Conservation (phyloP, 2,113 vertebrate genomes). For the Dascyllus trimaculatus region DNA sequence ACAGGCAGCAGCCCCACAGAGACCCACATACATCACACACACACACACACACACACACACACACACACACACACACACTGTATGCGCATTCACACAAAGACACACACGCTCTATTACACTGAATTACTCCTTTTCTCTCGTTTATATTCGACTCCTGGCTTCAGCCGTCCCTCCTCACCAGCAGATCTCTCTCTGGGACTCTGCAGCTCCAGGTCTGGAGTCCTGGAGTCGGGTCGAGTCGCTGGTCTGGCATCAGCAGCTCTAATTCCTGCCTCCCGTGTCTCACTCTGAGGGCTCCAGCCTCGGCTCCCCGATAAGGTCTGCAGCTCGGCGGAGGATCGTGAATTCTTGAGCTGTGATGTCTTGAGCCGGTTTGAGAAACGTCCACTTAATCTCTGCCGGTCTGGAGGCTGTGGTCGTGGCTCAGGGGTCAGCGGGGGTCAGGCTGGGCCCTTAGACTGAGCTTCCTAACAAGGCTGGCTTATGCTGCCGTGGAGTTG, state of each 20-base stretch:
- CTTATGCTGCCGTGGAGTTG: too few species aligned
- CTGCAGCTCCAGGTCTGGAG: conserved; percentile 9
- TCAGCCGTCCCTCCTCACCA: conserved; percentile 26
- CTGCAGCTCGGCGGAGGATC: conserved; percentile 4
- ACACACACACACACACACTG: conserved; percentile 25
- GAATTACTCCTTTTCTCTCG: conserved; percentile 19
- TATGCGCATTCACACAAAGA: conserved; percentile 15
- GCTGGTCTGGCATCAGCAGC: conserved; percentile 77
- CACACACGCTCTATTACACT: conserved; percentile 8
- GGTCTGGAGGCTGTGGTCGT: neutral
- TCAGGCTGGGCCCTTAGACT: too few species aligned
- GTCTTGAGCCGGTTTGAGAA: conserved; percentile 11
- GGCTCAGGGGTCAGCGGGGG: too few species aligned
- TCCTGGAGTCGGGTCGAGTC: conserved; percentile 33
- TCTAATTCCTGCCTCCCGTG: conserved; percentile 72
- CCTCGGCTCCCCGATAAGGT: conserved; percentile 70
- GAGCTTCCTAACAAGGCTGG: too few species aligned
- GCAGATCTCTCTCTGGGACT: conserved; percentile 17
- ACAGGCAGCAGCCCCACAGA: conserved; percentile 87
- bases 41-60: conserved; percentile 35
- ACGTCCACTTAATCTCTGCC: neutral
- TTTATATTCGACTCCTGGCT: conserved; percentile 22
- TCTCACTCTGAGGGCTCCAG: conserved; percentile 68
- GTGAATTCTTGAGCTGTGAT: conserved; percentile 33
- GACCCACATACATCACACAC: conserved; percentile 71